Percentiles rank a stretch among this genome's conserved stretches.
phyloP scores from a whole-genome alignment of 30 jellyfish, hydroid and myxozoan genomes.

The Turritopsis rubra region DNA sequence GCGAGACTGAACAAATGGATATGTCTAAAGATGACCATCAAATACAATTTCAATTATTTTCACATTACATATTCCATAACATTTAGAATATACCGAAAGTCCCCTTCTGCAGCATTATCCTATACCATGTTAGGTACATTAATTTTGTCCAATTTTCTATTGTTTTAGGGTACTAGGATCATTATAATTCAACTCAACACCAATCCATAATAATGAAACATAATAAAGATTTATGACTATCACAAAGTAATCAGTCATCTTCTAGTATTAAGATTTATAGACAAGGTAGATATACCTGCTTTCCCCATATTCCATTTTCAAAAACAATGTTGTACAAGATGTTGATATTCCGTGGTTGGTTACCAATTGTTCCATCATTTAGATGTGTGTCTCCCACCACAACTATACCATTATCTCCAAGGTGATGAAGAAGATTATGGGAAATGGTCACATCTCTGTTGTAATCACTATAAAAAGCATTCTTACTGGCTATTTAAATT shows the following conservation, averaged over 20 bases:
- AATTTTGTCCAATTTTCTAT: no score
- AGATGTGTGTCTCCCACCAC: slow-evolving; percentile 57
- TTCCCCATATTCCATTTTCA: slow-evolving; percentile 96
- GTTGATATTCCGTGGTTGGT: slow-evolving; percentile 79
- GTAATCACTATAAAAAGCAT: slow-evolving; percentile 42
- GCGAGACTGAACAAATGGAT: slow-evolving; percentile 71
- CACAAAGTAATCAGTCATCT: no score
- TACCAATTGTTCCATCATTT: slow-evolving; percentile 78
- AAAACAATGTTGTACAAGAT: slow-evolving; percentile 50
- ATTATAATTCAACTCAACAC: no score
- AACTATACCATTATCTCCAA: slow-evolving; percentile 97
- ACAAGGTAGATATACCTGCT: no score
- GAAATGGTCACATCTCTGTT: slow-evolving; percentile 61
- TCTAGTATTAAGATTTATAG: no score
- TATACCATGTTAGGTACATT: no score
- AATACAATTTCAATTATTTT: background rate
- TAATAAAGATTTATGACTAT: no score
- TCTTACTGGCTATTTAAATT: no score
- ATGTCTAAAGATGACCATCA: slow-evolving; percentile 47
- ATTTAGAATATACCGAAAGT: no score
- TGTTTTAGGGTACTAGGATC: no score
- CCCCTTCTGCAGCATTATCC: no score
- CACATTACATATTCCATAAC: background rate
- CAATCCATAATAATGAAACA: no score
- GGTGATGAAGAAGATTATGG: slow-evolving; percentile 52